These are phyloP conservation scores for Plutella xylostella DNA, from an alignment of 2,888 invertebrate genomes.

Conservation along the genomic window DNA sequence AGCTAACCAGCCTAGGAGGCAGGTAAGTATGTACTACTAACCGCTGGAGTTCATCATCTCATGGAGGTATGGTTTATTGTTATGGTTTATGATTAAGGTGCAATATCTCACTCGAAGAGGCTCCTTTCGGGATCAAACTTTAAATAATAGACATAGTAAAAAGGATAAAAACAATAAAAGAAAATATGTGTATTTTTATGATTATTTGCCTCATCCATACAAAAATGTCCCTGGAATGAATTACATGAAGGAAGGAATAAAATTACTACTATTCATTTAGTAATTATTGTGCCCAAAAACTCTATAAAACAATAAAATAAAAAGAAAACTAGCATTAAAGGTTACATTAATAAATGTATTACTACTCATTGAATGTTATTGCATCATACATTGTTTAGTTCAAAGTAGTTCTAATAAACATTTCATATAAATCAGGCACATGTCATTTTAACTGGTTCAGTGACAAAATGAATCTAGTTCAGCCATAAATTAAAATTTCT, in stretches of 20 bases:
- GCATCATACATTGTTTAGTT: background rate
- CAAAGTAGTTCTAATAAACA: slow-evolving; percentile 2
- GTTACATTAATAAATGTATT: slow-evolving; percentile 1
- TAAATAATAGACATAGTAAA: no score
- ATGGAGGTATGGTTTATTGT: no score
- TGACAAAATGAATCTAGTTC: background rate
- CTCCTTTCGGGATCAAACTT: no score
- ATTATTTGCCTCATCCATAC: slow-evolving; percentile 29
- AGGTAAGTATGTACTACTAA: no score
- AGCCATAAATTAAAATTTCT: slow-evolving; percentile 20
- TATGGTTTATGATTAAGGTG: no score
- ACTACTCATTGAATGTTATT: background rate
- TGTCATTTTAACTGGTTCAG: background rate
- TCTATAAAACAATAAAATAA: slow-evolving; percentile 3
- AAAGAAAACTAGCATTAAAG: slow-evolving; percentile 5
- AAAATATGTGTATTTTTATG: slow-evolving; percentile 18
- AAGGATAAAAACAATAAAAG: slow-evolving; percentile 17
- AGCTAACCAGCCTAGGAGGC: no score
- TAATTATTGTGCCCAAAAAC: slow-evolving; percentile 7
- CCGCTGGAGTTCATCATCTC: no score
- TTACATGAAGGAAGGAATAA: slow-evolving; percentile 20
- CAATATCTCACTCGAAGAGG: no score
- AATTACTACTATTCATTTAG: slow-evolving; percentile 10
- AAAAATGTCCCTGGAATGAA: slow-evolving; percentile 29
- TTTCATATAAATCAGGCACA: background rate